Evolutionary conservation across 2,888 invertebrate genomes (phyloP).

Genomic region (Chalcosyrphus nemorum): DNA sequence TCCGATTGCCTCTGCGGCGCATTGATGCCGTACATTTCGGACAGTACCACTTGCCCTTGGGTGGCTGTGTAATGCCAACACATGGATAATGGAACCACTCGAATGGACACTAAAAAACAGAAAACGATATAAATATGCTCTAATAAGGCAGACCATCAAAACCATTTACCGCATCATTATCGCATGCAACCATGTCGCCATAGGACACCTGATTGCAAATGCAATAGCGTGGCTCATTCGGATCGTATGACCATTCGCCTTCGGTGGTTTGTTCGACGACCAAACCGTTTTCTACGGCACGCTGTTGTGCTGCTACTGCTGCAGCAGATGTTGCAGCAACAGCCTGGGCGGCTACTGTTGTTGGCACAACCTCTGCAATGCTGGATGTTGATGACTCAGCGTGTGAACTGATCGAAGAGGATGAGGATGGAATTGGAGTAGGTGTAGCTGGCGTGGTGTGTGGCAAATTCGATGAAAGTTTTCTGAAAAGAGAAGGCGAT

Average conservation of each 20-base stretch:
- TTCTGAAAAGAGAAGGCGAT: constrained; percentile 70
- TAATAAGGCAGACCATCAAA: too few relatives aligned
- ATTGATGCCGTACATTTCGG: constrained; percentile 95
- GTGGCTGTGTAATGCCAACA: constrained; percentile 97
- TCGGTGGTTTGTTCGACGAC: constrained; percentile 83
- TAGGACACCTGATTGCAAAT: constrained; percentile 98
- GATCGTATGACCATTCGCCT: constrained; percentile 96
- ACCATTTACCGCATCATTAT: constrained; percentile 94
- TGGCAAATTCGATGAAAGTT: constrained; percentile 75
- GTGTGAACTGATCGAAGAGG: constrained; percentile 78
- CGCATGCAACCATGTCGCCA: constrained; percentile 99
- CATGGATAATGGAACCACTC: constrained; percentile 99
- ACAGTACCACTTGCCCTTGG: constrained; percentile 99
- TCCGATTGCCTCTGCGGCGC: constrained; percentile 91
- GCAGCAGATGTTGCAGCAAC: constrained; percentile 74
- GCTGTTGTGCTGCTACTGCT: constrained; percentile 30
- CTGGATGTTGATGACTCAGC: constrained; percentile 71
- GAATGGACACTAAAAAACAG: constrained; percentile 91
- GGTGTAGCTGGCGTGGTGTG: constrained; percentile 73
- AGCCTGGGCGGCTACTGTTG: constrained; percentile 58
- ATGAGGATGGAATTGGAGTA: constrained; percentile 79
- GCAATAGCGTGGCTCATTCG: constrained; percentile 98
- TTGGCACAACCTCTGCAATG: constrained; percentile 60
- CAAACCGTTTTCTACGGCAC: constrained; percentile 78
- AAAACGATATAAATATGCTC: too few relatives aligned